phyloP scores from a whole-genome alignment of 2,797 vertebrate genomes.

The Pantherophis alleghaniensis region DNA sequence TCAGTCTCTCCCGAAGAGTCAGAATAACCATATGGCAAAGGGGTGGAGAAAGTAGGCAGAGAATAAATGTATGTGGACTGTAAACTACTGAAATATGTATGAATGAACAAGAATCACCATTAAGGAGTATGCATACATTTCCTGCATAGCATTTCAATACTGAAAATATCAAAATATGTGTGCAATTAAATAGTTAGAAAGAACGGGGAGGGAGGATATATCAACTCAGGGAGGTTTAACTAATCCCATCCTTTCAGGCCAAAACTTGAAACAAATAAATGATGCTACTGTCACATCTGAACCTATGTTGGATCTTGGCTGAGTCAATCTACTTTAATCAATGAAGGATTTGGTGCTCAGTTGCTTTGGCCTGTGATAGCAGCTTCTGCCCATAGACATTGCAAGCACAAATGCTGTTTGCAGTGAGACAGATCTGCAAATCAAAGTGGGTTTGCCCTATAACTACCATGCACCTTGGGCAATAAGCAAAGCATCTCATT shows the following conservation, averaged over 20 bases:
- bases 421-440: not conserved
- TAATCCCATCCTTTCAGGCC: not conserved
- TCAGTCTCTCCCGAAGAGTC: constrained; percentile 18
- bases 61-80: constrained; percentile 17
- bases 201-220: not conserved
- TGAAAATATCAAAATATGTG: not conserved
- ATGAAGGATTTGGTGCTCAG: not conserved
- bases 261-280: not conserved
- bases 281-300: not conserved
- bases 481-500: not conserved
- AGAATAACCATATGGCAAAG: constrained; percentile 39
- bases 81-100: constrained; percentile 22
- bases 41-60: constrained; percentile 20
- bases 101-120: constrained; percentile 25
- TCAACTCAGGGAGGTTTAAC: not conserved
- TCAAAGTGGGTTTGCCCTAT: not conserved
- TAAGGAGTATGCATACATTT: not conserved
- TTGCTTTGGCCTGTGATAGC: not conserved
- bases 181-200: not conserved
- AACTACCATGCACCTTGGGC: not conserved
- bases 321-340: not conserved
- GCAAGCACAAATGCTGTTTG: not conserved
- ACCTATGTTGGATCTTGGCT: not conserved
- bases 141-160: not conserved
- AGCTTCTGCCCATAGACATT: not conserved